A percentile compares a stretch with the other conserved stretches of the same genome.
phyloP scores from a whole-genome alignment of 2,888 invertebrate genomes.

The Acanthosoma haemorrhoidale region DNA sequence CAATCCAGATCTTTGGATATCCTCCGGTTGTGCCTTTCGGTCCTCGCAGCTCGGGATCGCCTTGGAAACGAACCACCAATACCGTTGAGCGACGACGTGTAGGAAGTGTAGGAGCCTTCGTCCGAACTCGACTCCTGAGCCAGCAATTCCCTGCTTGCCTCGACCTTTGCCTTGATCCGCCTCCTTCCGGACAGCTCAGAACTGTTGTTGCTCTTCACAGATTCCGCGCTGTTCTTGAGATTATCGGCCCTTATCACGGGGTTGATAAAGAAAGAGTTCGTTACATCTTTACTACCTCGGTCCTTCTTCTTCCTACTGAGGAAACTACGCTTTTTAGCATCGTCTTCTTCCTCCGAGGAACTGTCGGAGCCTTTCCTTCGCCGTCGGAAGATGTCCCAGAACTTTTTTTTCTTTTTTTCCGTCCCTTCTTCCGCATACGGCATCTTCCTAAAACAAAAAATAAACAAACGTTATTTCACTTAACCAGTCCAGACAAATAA shows the following conservation, averaged over 20 bases:
- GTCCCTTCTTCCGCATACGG: constrained; percentile 45
- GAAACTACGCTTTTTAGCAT: constrained; percentile 45
- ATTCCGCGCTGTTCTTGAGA: constrained; percentile 31
- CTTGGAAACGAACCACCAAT: constrained; percentile 60
- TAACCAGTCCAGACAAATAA: neutral
- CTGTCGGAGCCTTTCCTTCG: constrained; percentile 64
- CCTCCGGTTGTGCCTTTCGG: constrained; percentile 72
- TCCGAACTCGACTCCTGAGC: constrained; percentile 64
- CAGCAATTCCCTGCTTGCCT: constrained; percentile 58
- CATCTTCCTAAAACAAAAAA: constrained; percentile 31
- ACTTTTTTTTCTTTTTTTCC: constrained; percentile 59
- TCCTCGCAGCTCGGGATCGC: constrained; percentile 66
- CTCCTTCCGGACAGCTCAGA: constrained; percentile 29
- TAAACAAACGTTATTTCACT: neutral
- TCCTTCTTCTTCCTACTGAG: constrained; percentile 44
- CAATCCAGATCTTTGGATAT: constrained; percentile 59
- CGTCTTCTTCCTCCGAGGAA: constrained; percentile 51
- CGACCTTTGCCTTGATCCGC: constrained; percentile 63
- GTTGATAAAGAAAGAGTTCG: constrained; percentile 38
- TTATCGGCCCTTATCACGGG: constrained; percentile 34
- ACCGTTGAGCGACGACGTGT: constrained; percentile 51
- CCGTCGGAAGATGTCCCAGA: constrained; percentile 69
- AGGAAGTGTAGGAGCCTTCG: constrained; percentile 63
- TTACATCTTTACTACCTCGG: constrained; percentile 41
- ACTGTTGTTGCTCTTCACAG: constrained; percentile 32